Base-by-base conservation (phyloP, 2,888 invertebrate genomes). In the Lasioglossum oenotherae region DNA sequence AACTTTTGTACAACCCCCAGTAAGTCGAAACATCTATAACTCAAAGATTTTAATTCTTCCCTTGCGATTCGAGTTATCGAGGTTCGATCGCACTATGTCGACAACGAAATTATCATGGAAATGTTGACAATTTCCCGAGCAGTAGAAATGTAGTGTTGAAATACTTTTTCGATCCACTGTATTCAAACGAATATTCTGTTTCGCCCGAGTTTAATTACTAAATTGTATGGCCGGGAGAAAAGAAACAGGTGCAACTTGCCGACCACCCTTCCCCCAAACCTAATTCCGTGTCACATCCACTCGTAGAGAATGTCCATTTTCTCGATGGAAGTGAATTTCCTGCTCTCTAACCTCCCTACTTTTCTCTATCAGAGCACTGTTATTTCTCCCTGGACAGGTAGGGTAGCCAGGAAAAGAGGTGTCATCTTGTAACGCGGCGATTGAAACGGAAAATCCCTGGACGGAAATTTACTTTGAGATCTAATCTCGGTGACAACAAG, bases 391-490 rank as follows among this genome's bases (percentile, higher is more conserved):
- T 8, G 31, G 64, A 38, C 44, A 64, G 31, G 35, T 16, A 3
- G 72, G 49, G 23, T 49, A 44, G 38, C 31, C 27, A 41, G 69
- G 41, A 57, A 74, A 79, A 60, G 38, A 6, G 46, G 69, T 79
- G 79, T 79, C 74, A 38, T 79, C 53, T 57, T 69, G 74, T 79
- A 69, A 69, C 71, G 27, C 27, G 78, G 5, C 84, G 83, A 84
- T 82, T 82, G 84, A 76, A 77, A 80, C 41, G 57, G 76, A 75
- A 85, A 83, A 77, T 77, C 80, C 67, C 76, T 23, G n/a, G 23
- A 16, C 84, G 85, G 85, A 85, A 84, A 85, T 85, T 83, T 77
- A 74, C 76, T 85, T 80, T 64, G 31, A 69, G 72, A 85, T 83
- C 69, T 77, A 85, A 85, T 85, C 84, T 80, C 80, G 41, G 76